Percentiles rank a stretch among this genome's conserved stretches.
These are phyloP conservation scores for Drosophila hydei DNA, from an alignment of 1,140 invertebrate species.

Conservation along the genomic window DNA sequence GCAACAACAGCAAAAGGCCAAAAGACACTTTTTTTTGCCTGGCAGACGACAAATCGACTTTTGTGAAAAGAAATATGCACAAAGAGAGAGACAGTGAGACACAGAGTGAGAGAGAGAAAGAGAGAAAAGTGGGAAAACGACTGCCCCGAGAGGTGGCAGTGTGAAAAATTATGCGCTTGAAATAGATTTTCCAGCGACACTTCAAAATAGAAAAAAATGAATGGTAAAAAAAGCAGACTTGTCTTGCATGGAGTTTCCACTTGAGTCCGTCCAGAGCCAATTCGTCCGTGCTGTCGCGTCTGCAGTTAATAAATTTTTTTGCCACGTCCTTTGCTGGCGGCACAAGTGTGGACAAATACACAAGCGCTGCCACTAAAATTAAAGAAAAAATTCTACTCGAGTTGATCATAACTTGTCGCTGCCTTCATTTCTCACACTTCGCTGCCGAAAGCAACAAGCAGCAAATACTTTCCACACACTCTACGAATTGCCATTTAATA, in stretches of 20 bases:
- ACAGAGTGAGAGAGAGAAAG: conserved; percentile 8
- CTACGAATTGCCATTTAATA: conserved; percentile 21
- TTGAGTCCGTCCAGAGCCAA: conserved; percentile 20
- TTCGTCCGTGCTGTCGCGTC: conserved; percentile 45
- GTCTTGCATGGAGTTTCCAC: conserved; percentile 1
- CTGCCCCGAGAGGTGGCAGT: conserved; percentile 69
- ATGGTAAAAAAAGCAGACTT: conserved; percentile 16
- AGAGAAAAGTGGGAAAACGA: neutral
- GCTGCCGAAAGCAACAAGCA: conserved; percentile 22
- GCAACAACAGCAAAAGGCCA: conserved; percentile 8
- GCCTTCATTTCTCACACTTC: conserved; percentile 75
- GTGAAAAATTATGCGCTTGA: conserved; percentile 75
- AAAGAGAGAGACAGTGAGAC: conserved; percentile 6
- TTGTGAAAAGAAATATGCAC: conserved; percentile 55
- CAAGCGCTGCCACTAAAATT: conserved; percentile 30
- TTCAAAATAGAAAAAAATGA: conserved; percentile 20
- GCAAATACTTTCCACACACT: conserved; percentile 5
- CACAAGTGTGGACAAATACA: conserved; percentile 58
- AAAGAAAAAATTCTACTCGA: conserved; percentile 41
- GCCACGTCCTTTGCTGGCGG: conserved; percentile 56
- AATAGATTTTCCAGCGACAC: conserved; percentile 76
- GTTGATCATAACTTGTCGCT: conserved; percentile 54
- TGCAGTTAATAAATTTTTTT: conserved; percentile 73
- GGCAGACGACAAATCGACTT: conserved; percentile 69
- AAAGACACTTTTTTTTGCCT: conserved; percentile 44